Base-by-base conservation (phyloP, 2,797 vertebrate genomes). In the Vespertilio murinus region DNA sequence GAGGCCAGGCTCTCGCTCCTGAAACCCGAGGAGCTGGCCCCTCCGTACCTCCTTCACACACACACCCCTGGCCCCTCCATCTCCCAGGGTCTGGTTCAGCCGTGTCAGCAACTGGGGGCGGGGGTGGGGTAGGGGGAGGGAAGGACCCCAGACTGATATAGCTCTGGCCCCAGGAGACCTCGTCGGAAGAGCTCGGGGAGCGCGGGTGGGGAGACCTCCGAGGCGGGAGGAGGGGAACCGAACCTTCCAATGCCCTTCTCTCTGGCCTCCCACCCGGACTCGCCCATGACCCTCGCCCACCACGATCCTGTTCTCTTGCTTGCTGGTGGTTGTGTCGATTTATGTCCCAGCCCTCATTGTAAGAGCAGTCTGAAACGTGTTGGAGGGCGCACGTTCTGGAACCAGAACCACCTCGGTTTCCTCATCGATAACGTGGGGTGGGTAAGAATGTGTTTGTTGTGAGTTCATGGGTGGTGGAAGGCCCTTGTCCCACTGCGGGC, bases 11-110 rank as follows among this genome's bases (percentile, higher is more conserved):
- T 67, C 56, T 82, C 30, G 79, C 74, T 38, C 25, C 64, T 59
- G 97, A 97, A 98, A 98, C 95, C 95, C 0, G 97, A 98, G 97
- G 81, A 70, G 96, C 47, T 93, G 74, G 88, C 67, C 73, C 71
- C 75, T 65, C 67, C 0, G 5, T 22, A 84, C 59, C 84, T 71
- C 77, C 12, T 64, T 47, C 64, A 17, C 93, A 56, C 17, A 52
- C 30, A n/a, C n/a, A n/a, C 38, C 75, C 65, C 82, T 20, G 45
- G 74, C 25, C 87, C 88, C 79, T 80, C 59, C 11, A 25, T 81
- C 84, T 83, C 74, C 77, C 71, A 61, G 87, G 87, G 84, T 90
- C 96, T 96, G 74, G 71, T 96, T 93, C 78, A 93, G 96, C 93
- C 3, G 0, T 2, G 84, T 97, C 95, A 97, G 94, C 97, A 95